These are phyloP conservation scores for Trichonephila inaurata DNA, from an alignment of 1,140 invertebrate genomes.

Conservation along the genomic window DNA sequence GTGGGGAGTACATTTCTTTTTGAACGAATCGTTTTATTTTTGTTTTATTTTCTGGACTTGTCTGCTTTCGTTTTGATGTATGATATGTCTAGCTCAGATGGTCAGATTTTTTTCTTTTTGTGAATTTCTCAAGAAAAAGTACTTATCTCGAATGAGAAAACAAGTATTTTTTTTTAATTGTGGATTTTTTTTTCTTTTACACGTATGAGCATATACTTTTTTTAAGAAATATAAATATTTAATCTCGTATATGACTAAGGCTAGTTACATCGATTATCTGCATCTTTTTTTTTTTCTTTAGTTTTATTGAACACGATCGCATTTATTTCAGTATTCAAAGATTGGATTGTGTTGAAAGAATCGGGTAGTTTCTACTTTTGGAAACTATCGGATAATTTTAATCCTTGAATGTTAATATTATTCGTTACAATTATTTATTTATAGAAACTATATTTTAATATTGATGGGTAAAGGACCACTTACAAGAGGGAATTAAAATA, in stretches of 20 bases:
- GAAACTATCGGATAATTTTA: no score
- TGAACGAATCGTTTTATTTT: not conserved
- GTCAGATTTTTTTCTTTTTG: not conserved
- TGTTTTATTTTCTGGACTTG: slow-evolving; percentile 4
- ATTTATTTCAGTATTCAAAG: no score
- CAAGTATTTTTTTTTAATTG: not conserved
- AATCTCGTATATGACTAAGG: no score
- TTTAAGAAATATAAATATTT: no score
- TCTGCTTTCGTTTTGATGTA: slow-evolving; percentile 42
- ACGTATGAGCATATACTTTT: not conserved
- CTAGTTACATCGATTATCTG: not conserved
- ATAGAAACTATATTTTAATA: no score
- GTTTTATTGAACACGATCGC: not conserved
- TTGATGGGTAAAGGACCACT: no score
- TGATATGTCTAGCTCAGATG: slow-evolving; percentile 50
- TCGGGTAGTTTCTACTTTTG: no score
- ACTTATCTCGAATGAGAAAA: not conserved
- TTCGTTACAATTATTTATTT: no score
- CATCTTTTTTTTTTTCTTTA: not conserved
- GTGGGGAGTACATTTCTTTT: not conserved
- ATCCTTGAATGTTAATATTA: no score
- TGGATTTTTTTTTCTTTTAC: not conserved
- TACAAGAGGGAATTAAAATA: no score
- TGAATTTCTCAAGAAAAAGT: not conserved
- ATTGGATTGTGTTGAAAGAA: no score